A percentile compares a stretch with the other conserved stretches of the same genome.
These are phyloP conservation scores for Xestoiulus laeticollis DNA, from an alignment of 2,888 invertebrate genomes.

Conservation along the genomic window DNA sequence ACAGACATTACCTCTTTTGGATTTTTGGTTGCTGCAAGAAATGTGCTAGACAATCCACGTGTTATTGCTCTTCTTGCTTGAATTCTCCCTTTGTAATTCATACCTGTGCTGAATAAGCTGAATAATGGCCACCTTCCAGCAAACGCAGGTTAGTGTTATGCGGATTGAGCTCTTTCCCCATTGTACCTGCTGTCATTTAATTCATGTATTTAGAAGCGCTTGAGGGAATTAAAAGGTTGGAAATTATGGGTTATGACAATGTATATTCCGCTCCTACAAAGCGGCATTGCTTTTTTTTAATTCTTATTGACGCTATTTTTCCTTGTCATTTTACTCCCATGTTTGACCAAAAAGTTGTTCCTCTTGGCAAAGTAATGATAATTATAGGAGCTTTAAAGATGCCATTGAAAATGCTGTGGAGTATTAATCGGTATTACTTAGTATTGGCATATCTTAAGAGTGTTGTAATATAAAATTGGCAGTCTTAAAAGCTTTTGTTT, in stretches of 20 bases:
- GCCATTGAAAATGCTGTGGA: background rate
- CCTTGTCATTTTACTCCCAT: background rate
- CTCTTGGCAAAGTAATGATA: background rate
- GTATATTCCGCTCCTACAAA: background rate
- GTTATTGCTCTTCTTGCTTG: background rate
- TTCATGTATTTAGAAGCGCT: conserved; percentile 27
- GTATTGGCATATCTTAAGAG: background rate
- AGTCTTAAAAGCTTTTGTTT: background rate
- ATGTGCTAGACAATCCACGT: background rate
- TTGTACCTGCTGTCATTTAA: background rate
- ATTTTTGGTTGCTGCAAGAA: background rate
- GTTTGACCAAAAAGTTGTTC: background rate
- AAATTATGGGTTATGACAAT: background rate
- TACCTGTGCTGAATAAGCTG: background rate
- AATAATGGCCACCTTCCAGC: conserved; percentile 1
- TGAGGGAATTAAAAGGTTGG: background rate
- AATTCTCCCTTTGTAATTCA: background rate
- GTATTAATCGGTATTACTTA: background rate
- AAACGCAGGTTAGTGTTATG: conserved; percentile 13
- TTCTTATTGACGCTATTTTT: background rate
- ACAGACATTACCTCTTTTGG: background rate
- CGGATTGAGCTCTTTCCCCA: background rate
- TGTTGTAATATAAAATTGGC: background rate
- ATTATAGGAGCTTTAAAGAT: background rate
- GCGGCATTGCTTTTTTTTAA: background rate